phyloP scores from a whole-genome alignment of 2,888 invertebrate genomes.

The Schrankia costaestrigalis region DNA sequence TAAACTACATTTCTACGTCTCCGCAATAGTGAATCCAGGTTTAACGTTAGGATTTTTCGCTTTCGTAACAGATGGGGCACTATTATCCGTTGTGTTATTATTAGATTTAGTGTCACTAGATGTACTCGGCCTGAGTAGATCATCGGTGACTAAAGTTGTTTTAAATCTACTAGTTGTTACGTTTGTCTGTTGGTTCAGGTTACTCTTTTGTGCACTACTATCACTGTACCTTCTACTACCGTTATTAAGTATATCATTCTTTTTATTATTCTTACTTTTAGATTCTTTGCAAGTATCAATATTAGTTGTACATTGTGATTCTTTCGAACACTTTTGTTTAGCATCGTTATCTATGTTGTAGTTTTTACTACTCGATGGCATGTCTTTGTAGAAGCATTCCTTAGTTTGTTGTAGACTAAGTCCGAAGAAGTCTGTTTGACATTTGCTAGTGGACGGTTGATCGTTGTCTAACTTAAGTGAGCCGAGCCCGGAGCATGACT shows the following conservation, averaged over 20 bases:
- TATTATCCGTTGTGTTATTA: slow-evolving; percentile 34
- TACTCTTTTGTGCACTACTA: slow-evolving; percentile 61
- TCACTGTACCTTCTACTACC: slow-evolving; percentile 67
- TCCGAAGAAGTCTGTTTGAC: slow-evolving; percentile 53
- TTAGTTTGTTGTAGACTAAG: slow-evolving; percentile 62
- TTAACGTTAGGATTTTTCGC: slow-evolving; percentile 56
- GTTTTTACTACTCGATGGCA: slow-evolving; percentile 71
- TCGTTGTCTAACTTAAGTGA: slow-evolving; percentile 33
- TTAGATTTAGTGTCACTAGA: slow-evolving; percentile 47
- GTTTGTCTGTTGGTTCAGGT: slow-evolving; percentile 35
- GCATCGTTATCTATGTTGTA: slow-evolving; percentile 56
- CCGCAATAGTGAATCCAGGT: slow-evolving; percentile 61
- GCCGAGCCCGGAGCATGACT: slow-evolving; percentile 25
- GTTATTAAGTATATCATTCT: slow-evolving; percentile 58
- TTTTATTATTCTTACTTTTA: slow-evolving; percentile 43
- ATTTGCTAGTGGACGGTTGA: slow-evolving; percentile 48
- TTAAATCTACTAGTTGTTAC: slow-evolving; percentile 61
- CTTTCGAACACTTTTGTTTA: slow-evolving; percentile 54
- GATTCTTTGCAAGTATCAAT: slow-evolving; percentile 58
- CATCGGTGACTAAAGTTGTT: slow-evolving; percentile 65
- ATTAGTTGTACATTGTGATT: slow-evolving; percentile 39
- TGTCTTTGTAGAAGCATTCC: slow-evolving; percentile 63
- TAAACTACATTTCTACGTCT: slow-evolving; percentile 41
- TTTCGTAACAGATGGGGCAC: slow-evolving; percentile 54
- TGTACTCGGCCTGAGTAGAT: slow-evolving; percentile 44